Evolutionary conservation across 2,113 vertebrate genomes (phyloP), one percentile per base, ranked within the genome.

Genomic region (Corydoras sp.): DNA sequence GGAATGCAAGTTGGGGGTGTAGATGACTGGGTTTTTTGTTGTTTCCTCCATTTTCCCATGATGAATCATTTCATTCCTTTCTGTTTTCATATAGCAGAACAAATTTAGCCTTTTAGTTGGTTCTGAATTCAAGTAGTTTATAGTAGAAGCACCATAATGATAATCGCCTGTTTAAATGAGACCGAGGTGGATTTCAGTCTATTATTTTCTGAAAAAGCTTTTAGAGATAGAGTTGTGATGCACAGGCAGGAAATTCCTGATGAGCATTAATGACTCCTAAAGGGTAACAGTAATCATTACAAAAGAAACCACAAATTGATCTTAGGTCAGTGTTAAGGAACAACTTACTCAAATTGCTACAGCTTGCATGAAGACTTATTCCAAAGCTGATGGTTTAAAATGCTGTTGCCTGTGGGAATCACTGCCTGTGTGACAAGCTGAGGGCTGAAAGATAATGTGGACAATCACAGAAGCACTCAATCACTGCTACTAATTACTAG

Each of bases 1-100:
- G 54, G 14, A 24, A 56, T 56, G 54, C 12, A 56, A 3, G 5
- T 56, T 2, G 14, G 54, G 12, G 14, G 14, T 7, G 6, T 53
- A 12, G 13, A 53, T 12, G 51, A 53, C 51, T 14, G 71, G 2
- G 60, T 69, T 43, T 30, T 83, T 83, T 85, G 71, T 79, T 81
- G 81, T 83, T 79, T 83, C 66, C 77, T 56, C 64, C 67, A 79
- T 72, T 56, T 7, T 2, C 54, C 14, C 54, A n/a, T n/a, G 14
- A n/a, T 56, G 14, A 56, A 6, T 56, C 54, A n/a, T 56, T 8
- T 56, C 54, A 56, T n/a, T 56, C 14, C 5, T n/a, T 56, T 56
- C 13, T n/a, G 54, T 56, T 56, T 14, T n/a, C 14, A 56, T 56
- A 56, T 13, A 56, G 14, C 12, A 56, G 54, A 56, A 49, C 30